These are phyloP conservation scores for Paragorgia papillata DNA, from an alignment of 92 coral and sea anemone species.

Conservation along the genomic window DNA sequence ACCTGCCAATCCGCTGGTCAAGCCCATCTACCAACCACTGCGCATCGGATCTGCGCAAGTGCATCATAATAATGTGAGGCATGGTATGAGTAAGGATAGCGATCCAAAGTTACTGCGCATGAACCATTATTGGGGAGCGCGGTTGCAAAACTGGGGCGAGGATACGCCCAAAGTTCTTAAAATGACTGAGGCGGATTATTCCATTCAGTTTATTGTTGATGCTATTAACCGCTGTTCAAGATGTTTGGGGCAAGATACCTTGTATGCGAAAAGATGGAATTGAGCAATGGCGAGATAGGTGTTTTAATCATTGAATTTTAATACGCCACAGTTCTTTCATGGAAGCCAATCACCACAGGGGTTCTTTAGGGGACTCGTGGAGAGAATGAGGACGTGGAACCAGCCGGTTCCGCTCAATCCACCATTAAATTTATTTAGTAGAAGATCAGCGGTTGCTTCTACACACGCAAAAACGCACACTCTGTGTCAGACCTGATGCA, in stretches of 20 bases:
- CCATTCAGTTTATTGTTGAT: constrained; percentile 50
- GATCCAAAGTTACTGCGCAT: constrained; percentile 41
- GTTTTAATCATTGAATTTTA: too few relatives aligned
- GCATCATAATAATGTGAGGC: constrained; percentile 50
- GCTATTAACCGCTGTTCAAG: constrained; percentile 46
- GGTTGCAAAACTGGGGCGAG: constrained; percentile 82
- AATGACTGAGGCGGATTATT: constrained; percentile 52
- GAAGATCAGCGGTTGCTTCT: too few relatives aligned
- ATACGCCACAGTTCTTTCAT: too few relatives aligned
- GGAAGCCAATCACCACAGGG: too few relatives aligned
- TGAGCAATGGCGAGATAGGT: too few relatives aligned
- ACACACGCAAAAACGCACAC: too few relatives aligned
- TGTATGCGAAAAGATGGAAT: constrained; percentile 41
- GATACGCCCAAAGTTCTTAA: constrained; percentile 63
- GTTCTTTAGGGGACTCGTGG: too few relatives aligned
- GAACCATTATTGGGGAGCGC: constrained; percentile 84
- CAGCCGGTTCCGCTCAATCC: too few relatives aligned
- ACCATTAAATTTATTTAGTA: too few relatives aligned
- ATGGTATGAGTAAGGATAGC: constrained; percentile 42
- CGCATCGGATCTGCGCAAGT: constrained; percentile 34
- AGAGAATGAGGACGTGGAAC: too few relatives aligned
- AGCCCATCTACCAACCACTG: constrained; percentile 63
- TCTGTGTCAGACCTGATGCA: too few relatives aligned
- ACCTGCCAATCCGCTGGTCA: constrained; percentile 60
- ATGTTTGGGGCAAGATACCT: constrained; percentile 26